Percentiles rank a stretch among this genome's conserved stretches.
phyloP scores from a whole-genome alignment of 2,113 vertebrate species.

The Eulacestoma nigropectus region DNA sequence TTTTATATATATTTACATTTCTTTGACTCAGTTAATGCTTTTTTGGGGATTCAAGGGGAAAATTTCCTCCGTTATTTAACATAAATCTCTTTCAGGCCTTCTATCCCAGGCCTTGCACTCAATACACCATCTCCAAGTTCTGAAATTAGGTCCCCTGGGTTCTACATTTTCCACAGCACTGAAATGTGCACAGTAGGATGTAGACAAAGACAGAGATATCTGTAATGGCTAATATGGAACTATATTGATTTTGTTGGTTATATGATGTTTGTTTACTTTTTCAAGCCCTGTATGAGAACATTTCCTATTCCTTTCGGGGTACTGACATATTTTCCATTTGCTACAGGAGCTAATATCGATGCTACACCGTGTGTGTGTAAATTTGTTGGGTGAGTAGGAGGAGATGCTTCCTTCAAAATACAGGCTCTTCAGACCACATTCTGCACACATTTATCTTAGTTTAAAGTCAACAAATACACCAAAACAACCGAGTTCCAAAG shows the following conservation, averaged over 20 bases:
- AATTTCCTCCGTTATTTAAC: not conserved
- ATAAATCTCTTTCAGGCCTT: not conserved
- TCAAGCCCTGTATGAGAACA: constrained; percentile 29
- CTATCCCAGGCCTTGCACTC: not conserved
- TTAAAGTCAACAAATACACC: constrained; percentile 4
- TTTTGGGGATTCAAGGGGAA: not conserved
- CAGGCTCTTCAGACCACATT: constrained; percentile 31
- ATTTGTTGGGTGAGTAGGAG: constrained; percentile 43
- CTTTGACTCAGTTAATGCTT: not conserved
- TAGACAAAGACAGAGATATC: not conserved
- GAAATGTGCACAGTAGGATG: not conserved
- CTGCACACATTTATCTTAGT: not conserved
- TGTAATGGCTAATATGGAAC: constrained; percentile 5
- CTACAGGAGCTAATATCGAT: constrained; percentile 30
- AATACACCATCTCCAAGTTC: not conserved
- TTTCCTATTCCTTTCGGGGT: constrained; percentile 7
- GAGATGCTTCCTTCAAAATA: constrained; percentile 37
- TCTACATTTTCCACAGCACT: not conserved
- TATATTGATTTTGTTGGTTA: constrained; percentile 40
- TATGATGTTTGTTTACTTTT: constrained; percentile 44
- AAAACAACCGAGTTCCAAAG: not conserved
- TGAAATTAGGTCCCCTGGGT: not conserved
- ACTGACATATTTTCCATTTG: constrained; percentile 23
- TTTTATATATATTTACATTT: not conserved
- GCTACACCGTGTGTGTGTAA: not conserved